Evolutionary conservation across 2,797 vertebrate genomes (phyloP).

Genomic region (Epinephelus coioides): DNA sequence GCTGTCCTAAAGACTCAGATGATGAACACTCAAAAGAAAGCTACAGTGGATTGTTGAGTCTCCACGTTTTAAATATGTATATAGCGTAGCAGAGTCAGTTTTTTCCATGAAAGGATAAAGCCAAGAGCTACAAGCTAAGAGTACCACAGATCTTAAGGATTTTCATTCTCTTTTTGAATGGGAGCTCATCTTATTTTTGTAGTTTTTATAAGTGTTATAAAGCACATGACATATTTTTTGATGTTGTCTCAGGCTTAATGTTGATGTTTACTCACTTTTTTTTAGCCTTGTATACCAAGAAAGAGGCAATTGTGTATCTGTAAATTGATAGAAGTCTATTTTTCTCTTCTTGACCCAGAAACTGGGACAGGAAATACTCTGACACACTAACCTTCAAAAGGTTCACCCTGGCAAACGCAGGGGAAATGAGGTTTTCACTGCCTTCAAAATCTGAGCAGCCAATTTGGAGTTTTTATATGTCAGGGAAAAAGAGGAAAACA

Average conservation of each 20-base stretch:
- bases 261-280: conserved; percentile 72
- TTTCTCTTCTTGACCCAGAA: conserved; percentile 57
- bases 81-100: conserved; percentile 61
- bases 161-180: conserved; percentile 76
- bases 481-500: conserved; percentile 71
- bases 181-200: conserved; percentile 72
- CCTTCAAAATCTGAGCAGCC: conserved; percentile 65
- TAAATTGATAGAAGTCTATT: conserved; percentile 55
- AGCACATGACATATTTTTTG: conserved; percentile 71
- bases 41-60: conserved; percentile 57
- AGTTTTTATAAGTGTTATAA: conserved; percentile 73
- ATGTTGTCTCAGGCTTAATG: conserved; percentile 80
- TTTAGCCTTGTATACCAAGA: conserved; percentile 65
- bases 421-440: conserved; percentile 72
- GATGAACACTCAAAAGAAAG: conserved; percentile 60
- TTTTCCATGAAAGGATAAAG: conserved; percentile 62
- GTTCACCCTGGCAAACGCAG: conserved; percentile 67
- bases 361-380: conserved; percentile 70
- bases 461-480: conserved; percentile 80
- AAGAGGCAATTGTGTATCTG: conserved; percentile 60
- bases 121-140: conserved; percentile 63
- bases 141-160: conserved; percentile 59
- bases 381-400: conserved; percentile 77
- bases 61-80: conserved; percentile 68
- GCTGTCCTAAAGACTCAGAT: conserved; percentile 63